These are phyloP conservation scores for Conchocele bisecta DNA, from an alignment of 2,888 invertebrate species.

Conservation along the genomic window DNA sequence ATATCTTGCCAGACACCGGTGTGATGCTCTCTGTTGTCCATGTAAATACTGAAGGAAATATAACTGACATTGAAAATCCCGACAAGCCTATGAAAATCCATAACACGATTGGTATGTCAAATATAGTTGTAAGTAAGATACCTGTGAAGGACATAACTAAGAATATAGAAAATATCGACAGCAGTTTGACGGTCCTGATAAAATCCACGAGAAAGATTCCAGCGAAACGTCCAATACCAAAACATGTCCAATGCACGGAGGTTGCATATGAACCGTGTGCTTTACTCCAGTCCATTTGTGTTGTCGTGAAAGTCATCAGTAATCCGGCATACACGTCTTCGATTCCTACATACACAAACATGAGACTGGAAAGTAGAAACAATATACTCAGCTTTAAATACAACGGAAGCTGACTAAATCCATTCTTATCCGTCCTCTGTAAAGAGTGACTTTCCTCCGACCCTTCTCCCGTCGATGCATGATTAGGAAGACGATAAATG, in stretches of 20 bases:
- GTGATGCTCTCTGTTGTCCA: conserved; percentile 35
- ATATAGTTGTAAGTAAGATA: conserved; percentile 31
- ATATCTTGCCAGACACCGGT: conserved; percentile 40
- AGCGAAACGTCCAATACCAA: conserved; percentile 78
- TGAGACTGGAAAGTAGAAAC: conserved; percentile 18
- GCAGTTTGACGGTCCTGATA: conserved; percentile 75
- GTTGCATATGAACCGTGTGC: conserved; percentile 75
- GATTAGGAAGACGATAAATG: neutral
- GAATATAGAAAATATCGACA: conserved; percentile 68
- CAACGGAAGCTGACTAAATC: conserved; percentile 9
- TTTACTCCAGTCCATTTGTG: conserved; percentile 72
- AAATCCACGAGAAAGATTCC: conserved; percentile 79
- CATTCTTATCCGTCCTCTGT: neutral
- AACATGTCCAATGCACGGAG: conserved; percentile 82
- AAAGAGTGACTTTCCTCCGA: neutral
- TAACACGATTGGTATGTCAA: conserved; percentile 14
- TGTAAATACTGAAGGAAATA: conserved; percentile 72
- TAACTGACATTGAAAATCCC: conserved; percentile 81
- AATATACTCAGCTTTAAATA: conserved; percentile 13
- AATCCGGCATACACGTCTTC: conserved; percentile 48
- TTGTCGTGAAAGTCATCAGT: conserved; percentile 44
- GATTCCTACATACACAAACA: conserved; percentile 33
- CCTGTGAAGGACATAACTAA: conserved; percentile 34
- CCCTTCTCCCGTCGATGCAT: neutral
- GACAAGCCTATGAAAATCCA: conserved; percentile 78